Evolutionary conservation across 2,888 invertebrate genomes (phyloP), one percentile per base, ranked within the genome.

Genomic region (Cheilosia urbana): DNA sequence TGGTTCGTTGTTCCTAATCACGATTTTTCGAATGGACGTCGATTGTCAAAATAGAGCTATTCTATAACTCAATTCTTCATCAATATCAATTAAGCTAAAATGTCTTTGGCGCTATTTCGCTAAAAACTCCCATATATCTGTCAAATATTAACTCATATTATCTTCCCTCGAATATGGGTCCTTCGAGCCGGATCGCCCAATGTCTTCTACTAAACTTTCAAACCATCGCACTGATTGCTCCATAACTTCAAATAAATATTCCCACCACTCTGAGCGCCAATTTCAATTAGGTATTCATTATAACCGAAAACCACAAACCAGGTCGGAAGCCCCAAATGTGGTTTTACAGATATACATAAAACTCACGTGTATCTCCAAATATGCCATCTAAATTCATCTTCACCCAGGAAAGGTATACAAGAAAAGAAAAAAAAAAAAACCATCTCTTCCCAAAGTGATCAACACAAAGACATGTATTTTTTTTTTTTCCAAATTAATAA

Each of bases 401-500:
- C 37, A 37, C 37, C 37, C 37, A 37, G 13, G 4, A 37, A 13
- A 37, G 13, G 4, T 11, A 13, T 1, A 37, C 13, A 37, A 37
- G 13, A 37, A 37, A 37, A 13, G 11, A 40, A 42, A 2, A 4
- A 17, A 0, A 13, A 4, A 47, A 27, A 27, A 4, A 47, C 45
- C 30, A 5, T 21, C 47, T 6, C 11, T 63, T 55, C 53, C 45
- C 76, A 69, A 63, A 69, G 21, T 40, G 63, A 78, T 63, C 69
- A 68, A 57, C 55, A 11, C 13, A 47, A 34, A 37, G 49, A 21
- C 63, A 73, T 63, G 13, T 30, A 30, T 24, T 51, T 24, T 51
- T 24, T 24, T 51, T 13, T 51, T 15, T 11, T 24, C 19, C 27
- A 85, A 76, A 85, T 77, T 85, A 76, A 85, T 85, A 81, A 85